Percentiles rank a stretch among this genome's conserved stretches.
Evolutionary conservation across 2,888 invertebrate genomes (phyloP).

Genomic region (Unio pictorum): DNA sequence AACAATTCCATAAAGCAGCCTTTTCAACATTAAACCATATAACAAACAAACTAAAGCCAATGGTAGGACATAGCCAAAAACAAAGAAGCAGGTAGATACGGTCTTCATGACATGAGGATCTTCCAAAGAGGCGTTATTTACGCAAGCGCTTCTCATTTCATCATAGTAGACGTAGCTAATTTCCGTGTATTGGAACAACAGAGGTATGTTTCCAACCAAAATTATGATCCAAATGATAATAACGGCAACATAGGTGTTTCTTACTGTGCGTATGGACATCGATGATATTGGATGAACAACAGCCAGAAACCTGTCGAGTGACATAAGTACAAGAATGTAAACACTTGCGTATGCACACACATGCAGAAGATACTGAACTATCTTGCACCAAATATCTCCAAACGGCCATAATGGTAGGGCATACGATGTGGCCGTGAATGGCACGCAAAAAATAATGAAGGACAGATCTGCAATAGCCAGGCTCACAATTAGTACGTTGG

Average conservation of each 20-base stretch:
- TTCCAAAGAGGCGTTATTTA: slow-evolving; percentile 31
- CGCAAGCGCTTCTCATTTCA: slow-evolving; percentile 58
- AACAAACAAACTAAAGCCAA: slow-evolving; percentile 88
- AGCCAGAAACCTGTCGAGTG: slow-evolving; percentile 89
- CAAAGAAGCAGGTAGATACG: slow-evolving; percentile 76
- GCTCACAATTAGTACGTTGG: slow-evolving; percentile 92
- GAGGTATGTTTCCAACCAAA: slow-evolving; percentile 64
- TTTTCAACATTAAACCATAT: slow-evolving; percentile 90
- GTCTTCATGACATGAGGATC: slow-evolving; percentile 16
- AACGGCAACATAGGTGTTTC: slow-evolving; percentile 85
- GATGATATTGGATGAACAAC: slow-evolving; percentile 93
- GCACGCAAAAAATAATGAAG: slow-evolving; percentile 94
- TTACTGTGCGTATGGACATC: slow-evolving; percentile 86
- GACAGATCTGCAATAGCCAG: slow-evolving; percentile 91
- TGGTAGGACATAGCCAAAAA: slow-evolving; percentile 90
- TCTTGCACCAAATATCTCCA: slow-evolving; percentile 90
- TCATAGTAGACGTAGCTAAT: slow-evolving; percentile 69
- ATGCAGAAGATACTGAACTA: slow-evolving; percentile 91
- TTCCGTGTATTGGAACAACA: slow-evolving; percentile 58
- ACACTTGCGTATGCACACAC: slow-evolving; percentile 95
- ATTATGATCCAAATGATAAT: slow-evolving; percentile 87
- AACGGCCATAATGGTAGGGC: slow-evolving; percentile 91
- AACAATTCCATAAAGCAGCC: slow-evolving; percentile 85
- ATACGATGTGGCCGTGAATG: slow-evolving; percentile 93
- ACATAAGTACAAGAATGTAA: slow-evolving; percentile 94